These are phyloP conservation scores for Chymomyza procnemis DNA, from an alignment of 2,888 invertebrate genomes.

Conservation along the genomic window DNA sequence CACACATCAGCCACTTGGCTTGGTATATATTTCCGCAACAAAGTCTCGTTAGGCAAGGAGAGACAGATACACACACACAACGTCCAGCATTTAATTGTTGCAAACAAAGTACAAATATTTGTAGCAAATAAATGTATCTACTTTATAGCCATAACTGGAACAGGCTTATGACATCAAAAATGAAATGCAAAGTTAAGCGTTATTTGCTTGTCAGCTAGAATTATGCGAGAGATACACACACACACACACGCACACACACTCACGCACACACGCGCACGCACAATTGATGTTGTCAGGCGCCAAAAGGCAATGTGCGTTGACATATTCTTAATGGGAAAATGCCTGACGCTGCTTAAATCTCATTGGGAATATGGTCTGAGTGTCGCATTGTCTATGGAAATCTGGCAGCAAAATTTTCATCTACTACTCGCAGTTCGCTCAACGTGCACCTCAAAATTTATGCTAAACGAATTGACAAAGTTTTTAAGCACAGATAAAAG, in stretches of 20 bases:
- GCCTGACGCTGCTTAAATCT: not conserved
- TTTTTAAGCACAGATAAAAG: not conserved
- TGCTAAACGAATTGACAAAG: not conserved
- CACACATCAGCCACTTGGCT: not conserved
- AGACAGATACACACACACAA: not conserved
- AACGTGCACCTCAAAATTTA: not conserved
- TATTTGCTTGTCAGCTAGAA: slow-evolving; percentile 20
- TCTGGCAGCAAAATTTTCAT: not conserved
- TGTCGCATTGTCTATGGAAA: not conserved
- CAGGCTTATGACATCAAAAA: slow-evolving; percentile 33
- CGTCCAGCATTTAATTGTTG: not conserved
- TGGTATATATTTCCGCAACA: not conserved
- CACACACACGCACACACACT: not conserved
- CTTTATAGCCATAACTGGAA: not conserved
- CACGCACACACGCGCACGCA: not conserved
- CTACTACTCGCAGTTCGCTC: not conserved
- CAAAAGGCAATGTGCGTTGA: not conserved
- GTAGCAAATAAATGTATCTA: not conserved
- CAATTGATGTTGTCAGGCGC: not conserved
- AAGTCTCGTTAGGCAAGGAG: not conserved
- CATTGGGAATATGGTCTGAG: not conserved
- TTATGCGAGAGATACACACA: not conserved
- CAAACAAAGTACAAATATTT: not conserved
- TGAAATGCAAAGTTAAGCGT: slow-evolving; percentile 38
- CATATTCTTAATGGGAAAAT: not conserved